These are phyloP conservation scores for Ciconia stormi DNA, from an alignment of 2,113 vertebrate genomes.

Conservation along the genomic window DNA sequence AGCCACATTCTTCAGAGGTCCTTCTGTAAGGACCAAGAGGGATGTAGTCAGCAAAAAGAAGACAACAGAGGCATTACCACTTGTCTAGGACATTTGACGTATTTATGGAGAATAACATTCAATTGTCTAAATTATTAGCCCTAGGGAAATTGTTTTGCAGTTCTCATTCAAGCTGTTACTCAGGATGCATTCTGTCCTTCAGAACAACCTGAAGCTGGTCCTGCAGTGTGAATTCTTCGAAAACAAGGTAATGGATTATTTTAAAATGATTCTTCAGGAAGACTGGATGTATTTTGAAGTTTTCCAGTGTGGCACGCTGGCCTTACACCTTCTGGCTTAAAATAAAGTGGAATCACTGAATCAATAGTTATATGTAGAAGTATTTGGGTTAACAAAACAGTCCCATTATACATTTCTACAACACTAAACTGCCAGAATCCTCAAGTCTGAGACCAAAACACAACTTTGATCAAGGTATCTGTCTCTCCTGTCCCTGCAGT, in stretches of 20 bases:
- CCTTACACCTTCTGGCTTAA: not conserved
- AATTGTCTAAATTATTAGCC: not conserved
- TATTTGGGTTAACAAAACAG: not conserved
- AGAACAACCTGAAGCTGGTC: not conserved
- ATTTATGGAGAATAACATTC: not conserved
- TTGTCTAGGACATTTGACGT: not conserved
- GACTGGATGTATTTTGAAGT: not conserved
- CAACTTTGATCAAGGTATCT: not conserved
- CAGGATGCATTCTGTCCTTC: not conserved
- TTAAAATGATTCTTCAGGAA: not conserved
- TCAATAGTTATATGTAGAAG: not conserved
- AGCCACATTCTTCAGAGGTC: not conserved
- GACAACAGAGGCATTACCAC: not conserved
- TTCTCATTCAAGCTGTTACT: not conserved
- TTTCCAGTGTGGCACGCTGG: not conserved
- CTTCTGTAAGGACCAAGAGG: not conserved
- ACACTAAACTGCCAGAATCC: not conserved
- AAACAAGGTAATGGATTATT: not conserved
- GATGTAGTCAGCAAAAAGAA: not conserved
- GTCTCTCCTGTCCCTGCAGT: not conserved
- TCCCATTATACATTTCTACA: not conserved
- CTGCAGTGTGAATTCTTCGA: not conserved
- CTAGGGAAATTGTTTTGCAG: constrained; percentile 1
- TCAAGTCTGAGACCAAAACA: not conserved
- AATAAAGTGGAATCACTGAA: not conserved